Percentiles rank a stretch among this genome's conserved stretches.
Evolutionary conservation across 1,140 invertebrate genomes (phyloP).

Genomic region (Araneus ventricosus): DNA sequence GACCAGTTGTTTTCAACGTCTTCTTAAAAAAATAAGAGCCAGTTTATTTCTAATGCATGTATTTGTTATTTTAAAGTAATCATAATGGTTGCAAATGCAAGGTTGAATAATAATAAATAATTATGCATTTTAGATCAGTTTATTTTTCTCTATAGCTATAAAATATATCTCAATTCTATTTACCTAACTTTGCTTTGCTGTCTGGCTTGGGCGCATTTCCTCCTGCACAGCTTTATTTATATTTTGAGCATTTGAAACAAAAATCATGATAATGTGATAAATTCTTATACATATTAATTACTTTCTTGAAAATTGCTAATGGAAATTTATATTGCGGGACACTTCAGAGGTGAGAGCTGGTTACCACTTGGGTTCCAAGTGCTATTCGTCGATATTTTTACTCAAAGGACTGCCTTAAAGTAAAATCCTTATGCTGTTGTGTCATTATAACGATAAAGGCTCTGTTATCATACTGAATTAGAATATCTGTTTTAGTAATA

Average conservation of each 20-base stretch:
- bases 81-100: neutral
- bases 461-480: neutral
- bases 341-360: slow-evolving; percentile 15
- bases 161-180: neutral
- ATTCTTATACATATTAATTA: neutral
- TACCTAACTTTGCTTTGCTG: neutral
- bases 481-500: neutral
- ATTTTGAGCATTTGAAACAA: neutral
- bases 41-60: too few species aligned
- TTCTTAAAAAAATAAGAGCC: too few species aligned
- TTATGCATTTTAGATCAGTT: neutral
- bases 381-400: slow-evolving; percentile 45
- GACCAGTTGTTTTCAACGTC: too few species aligned
- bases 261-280: too few species aligned
- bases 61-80: too few species aligned
- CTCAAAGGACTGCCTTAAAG: slow-evolving; percentile 1
- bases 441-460: neutral
- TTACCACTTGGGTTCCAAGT: slow-evolving; percentile 26
- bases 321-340: neutral
- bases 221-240: neutral
- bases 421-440: slow-evolving; percentile 34
- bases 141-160: neutral
- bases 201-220: neutral
- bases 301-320: neutral
- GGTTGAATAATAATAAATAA: neutral